phyloP scores from a whole-genome alignment of 2,797 vertebrate genomes.

The Syndactyla subalaris region DNA sequence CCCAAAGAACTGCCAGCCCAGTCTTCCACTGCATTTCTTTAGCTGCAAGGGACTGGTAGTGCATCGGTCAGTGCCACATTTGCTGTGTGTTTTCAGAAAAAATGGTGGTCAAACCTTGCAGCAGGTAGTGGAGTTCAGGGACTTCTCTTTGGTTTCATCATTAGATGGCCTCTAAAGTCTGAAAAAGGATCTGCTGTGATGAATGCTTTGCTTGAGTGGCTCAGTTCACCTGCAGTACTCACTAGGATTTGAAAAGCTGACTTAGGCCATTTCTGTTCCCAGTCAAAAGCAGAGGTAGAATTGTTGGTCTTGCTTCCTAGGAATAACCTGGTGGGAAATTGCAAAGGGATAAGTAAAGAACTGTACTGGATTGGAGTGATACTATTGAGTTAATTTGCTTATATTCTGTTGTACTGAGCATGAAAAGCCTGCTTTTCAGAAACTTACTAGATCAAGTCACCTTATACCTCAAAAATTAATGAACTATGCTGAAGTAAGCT shows the following conservation, averaged over 20 bases:
- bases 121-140: neutral
- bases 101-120: neutral
- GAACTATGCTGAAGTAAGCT: neutral
- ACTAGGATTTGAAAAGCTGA: neutral
- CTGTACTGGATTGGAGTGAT: neutral
- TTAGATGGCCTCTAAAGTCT: neutral
- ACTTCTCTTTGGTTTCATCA: neutral
- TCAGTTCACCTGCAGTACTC: neutral
- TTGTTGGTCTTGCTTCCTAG: neutral
- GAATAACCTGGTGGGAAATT: neutral
- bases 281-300: neutral
- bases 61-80: fast-evolving
- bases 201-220: neutral
- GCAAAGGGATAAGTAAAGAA: neutral
- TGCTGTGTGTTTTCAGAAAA: neutral
- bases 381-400: neutral
- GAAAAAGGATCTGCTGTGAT: neutral
- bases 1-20: neutral
- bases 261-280: neutral
- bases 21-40: neutral
- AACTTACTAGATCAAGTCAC: neutral
- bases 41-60: fast-evolving
- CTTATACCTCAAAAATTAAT: neutral
- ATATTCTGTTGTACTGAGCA: neutral
- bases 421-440: neutral